Evolutionary conservation across 2,113 vertebrate genomes (phyloP), one percentile per base, ranked within the genome.

Genomic region (Notarius lentiginosus): DNA sequence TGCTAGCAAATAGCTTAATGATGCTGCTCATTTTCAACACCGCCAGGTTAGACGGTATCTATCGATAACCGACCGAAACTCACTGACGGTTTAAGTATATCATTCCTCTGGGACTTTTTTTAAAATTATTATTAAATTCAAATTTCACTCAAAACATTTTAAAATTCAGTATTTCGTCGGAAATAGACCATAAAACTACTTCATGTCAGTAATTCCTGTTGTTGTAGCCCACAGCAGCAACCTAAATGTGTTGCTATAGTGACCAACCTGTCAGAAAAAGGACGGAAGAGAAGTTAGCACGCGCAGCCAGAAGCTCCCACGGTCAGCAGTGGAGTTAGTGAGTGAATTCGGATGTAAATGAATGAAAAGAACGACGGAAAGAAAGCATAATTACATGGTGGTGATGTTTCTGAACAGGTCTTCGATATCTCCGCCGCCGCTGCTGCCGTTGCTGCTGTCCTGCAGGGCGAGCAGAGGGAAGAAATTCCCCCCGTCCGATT

Each of bases 331-430:
- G 10, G 65, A 83, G 82, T 68, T 55, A 70, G 11, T 70, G 27
- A 5, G 2, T 8, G 55, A 22, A 30, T 58, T 10, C 9, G 63
- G 63, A 72, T 86, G 61, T 27, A n/a, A 10, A 66, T n/a, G 22
- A 72, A 66, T 15, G 17, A 63, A 47, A 12, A 56, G 22, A 72
- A 66, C 11, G 17, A 63, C 30, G 9, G 49, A 73, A 70, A 27
- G 24, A 61, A 87, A 85, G 61, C 12, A 60, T 93, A 96, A 96
- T 97, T 95, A 97, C 96, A 97, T 97, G 90, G 96, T 95, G 90
- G 95, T 95, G 94, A 97, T 97, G 89, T 96, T 97, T 94, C 95
- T 95, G 88, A 96, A 97, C 93, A 97, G 93, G 92, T 97, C 96
- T 87, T 96, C 96, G 93, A 97, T 96, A 91, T 96, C 96, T 92